A percentile compares a stretch with the other conserved stretches of the same genome.
Conservation (phyloP, 2,113 vertebrate genomes). For the Zosterops pallidus region DNA sequence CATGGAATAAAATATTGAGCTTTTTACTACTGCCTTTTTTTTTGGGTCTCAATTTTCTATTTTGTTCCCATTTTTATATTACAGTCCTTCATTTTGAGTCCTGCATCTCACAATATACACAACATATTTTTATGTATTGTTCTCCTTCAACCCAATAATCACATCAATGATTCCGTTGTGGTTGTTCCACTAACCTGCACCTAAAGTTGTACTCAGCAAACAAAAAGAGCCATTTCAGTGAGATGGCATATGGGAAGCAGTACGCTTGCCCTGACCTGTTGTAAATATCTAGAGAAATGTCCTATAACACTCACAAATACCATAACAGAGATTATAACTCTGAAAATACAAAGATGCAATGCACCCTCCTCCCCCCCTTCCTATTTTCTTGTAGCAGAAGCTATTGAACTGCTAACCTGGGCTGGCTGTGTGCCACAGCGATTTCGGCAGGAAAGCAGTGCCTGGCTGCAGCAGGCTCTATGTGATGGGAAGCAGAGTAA, state of each 20-base stretch:
- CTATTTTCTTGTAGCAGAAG: not conserved
- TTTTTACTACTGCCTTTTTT: not conserved
- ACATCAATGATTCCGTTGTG: not conserved
- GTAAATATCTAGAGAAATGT: not conserved
- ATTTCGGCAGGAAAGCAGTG: not conserved
- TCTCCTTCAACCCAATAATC: not conserved
- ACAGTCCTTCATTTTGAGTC: not conserved
- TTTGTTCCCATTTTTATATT: not conserved
- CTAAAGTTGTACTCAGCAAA: not conserved
- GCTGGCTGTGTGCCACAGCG: not conserved
- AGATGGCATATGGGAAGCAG: not conserved
- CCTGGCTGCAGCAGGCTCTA: not conserved
- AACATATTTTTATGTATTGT: not conserved
- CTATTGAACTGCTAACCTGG: not conserved
- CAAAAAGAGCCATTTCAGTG: not conserved
- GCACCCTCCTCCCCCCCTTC: not conserved
- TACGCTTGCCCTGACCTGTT: not conserved
- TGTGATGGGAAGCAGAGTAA: not conserved
- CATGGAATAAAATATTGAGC: not conserved
- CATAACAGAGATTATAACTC: not conserved
- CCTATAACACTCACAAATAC: not conserved
- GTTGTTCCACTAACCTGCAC: not conserved
- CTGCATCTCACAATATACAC: not conserved
- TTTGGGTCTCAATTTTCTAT: not conserved
- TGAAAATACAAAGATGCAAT: not conserved